A percentile compares a stretch with the other conserved stretches of the same genome.
Evolutionary conservation across 2,888 invertebrate genomes (phyloP).

Genomic region (Glaucopsyche alexis): DNA sequence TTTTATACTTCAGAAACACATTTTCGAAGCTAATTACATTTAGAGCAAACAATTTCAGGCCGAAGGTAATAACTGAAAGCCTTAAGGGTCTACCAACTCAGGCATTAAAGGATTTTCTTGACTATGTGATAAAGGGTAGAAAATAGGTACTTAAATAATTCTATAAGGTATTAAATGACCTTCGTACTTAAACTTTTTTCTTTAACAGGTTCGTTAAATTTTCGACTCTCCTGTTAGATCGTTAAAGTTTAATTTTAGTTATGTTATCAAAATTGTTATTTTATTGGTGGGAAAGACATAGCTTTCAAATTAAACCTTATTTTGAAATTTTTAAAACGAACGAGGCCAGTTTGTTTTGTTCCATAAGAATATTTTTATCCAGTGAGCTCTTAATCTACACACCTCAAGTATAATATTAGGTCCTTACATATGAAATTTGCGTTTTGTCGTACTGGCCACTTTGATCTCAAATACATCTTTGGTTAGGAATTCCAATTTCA

Average conservation of each 20-base stretch:
- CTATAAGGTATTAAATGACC: background rate
- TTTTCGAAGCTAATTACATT: background rate
- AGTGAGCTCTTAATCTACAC: too few relatives aligned
- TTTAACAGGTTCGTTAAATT: background rate
- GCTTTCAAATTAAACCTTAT: too few relatives aligned
- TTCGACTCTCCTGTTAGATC: background rate
- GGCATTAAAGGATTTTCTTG: background rate
- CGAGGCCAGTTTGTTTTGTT: background rate
- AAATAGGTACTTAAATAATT: conserved; percentile 12
- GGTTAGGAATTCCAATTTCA: too few relatives aligned
- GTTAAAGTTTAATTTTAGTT: background rate
- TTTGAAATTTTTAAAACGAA: background rate
- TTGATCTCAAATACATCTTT: too few relatives aligned
- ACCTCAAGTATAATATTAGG: too few relatives aligned
- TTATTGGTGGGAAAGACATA: background rate
- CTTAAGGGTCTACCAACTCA: background rate
- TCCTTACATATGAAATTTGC: too few relatives aligned
- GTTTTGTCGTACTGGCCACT: too few relatives aligned
- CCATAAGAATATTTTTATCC: too few relatives aligned
- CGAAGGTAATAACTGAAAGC: background rate
- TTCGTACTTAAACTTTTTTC: background rate
- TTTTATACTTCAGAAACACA: background rate
- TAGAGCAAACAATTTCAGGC: background rate
- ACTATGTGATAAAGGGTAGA: conserved; percentile 16
- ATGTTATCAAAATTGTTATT: background rate